These are phyloP conservation scores for Apogon talboti DNA, from an alignment of 2,797 vertebrate genomes.

Conservation along the genomic window DNA sequence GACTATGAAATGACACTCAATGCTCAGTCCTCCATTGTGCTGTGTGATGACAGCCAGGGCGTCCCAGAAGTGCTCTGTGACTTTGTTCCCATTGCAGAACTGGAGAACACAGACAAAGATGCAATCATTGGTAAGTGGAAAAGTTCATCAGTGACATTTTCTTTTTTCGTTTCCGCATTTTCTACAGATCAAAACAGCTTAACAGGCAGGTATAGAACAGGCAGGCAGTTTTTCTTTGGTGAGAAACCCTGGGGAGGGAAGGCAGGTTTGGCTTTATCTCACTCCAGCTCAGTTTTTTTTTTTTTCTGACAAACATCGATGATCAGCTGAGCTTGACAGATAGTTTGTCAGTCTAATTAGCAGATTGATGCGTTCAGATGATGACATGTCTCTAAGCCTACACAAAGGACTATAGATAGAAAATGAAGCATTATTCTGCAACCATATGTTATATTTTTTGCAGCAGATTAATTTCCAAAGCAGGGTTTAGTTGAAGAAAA, in stretches of 20 bases:
- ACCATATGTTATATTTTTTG: background rate
- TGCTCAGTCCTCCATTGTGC: conserved; percentile 87
- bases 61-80: conserved; percentile 90
- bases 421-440: conserved; percentile 22
- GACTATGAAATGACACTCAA: conserved; percentile 84
- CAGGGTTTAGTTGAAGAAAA: background rate
- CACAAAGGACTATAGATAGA: conserved; percentile 21
- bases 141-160: background rate
- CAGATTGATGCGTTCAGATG: conserved; percentile 17
- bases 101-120: conserved; percentile 89
- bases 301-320: conserved; percentile 7
- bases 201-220: conserved; percentile 4
- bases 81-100: conserved; percentile 89
- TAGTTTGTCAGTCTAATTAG: conserved; percentile 32
- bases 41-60: conserved; percentile 86
- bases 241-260: background rate
- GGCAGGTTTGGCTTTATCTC: conserved; percentile 4
- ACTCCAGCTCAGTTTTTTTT: conserved; percentile 5
- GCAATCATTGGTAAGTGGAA: conserved; percentile 88
- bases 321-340: conserved; percentile 20
- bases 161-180: conserved; percentile 10
- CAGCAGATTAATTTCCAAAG: conserved; percentile 6
- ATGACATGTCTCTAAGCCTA: conserved; percentile 31
- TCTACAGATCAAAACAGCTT: background rate
- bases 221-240: background rate